Evolutionary conservation across 2,888 invertebrate genomes (phyloP), one percentile per base, ranked within the genome.

Genomic region (Pristionchus mayeri): DNA sequence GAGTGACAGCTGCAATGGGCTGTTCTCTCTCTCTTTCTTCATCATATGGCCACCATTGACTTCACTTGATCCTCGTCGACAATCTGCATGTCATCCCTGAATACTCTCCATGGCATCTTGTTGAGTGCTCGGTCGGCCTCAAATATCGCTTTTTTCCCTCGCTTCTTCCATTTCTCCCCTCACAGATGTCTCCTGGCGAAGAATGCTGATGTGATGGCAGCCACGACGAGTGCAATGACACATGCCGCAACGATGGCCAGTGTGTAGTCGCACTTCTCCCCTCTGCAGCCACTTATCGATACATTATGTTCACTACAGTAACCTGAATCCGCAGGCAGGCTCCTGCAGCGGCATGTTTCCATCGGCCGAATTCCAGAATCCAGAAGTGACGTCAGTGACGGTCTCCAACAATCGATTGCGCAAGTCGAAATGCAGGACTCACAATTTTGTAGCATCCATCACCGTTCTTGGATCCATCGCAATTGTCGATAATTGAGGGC

Each of bases 41-140:
- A n/a, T n/a, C n/a, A n/a, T n/a, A n/a, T n/a, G n/a, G n/a, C 13
- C 34, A 88, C 87, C 86, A 89, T 84, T 4, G 89, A 89, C 80
- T 89, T 89, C 21, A 86, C 87, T 79, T 89, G 86, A 34, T 89
- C 89, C 54, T 89, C 88, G 67, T 88, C 86, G 3, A 89, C 78
- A 54, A 89, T 85, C 50, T 87, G 85, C 63, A 89, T 81, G 34
- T 89, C 88, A 50, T 87, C 87, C 11, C 88, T 85, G 57, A 83
- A 85, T n/a, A 89, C 85, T 24, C 89, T 75, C 89, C 89, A 89
- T 16, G 89, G 88, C 88, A 88, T 89, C 48, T 88, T 89, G 44
- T 86, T 86, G 34, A 89, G 67, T 18, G 88, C 85, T 0, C 85
- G 84, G 3, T 83, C 87, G 44, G 89, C 88, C 88, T 84, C 84